These are phyloP conservation scores for Nomada ruficornis DNA, from an alignment of 2,888 invertebrate species.

Conservation along the genomic window DNA sequence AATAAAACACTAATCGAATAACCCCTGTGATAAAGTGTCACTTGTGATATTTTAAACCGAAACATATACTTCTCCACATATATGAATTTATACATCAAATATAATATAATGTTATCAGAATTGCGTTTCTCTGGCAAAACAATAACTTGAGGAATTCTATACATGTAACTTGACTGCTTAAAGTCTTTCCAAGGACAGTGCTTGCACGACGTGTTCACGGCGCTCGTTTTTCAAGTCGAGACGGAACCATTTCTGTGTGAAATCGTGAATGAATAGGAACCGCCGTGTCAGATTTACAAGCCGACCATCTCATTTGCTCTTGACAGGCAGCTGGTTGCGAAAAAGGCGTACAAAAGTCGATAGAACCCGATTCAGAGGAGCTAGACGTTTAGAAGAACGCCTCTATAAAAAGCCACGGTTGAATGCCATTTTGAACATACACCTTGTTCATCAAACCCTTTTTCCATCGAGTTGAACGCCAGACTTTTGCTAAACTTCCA, in stretches of 20 bases:
- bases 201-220: constrained; percentile 16
- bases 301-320: constrained; percentile 62
- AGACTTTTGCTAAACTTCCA: constrained; percentile 19
- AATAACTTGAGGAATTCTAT: background rate
- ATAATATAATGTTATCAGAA: background rate
- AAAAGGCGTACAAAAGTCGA: constrained; percentile 58
- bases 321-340: constrained; percentile 51
- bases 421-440: constrained; percentile 64
- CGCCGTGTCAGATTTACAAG: constrained; percentile 57
- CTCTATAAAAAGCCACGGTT: constrained; percentile 57
- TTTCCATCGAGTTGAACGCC: constrained; percentile 15
- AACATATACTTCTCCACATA: too few species aligned
- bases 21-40: too few species aligned
- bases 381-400: constrained; percentile 66
- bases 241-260: constrained; percentile 61
- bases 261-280: constrained; percentile 66
- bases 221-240: constrained; percentile 43
- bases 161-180: constrained; percentile 20
- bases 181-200: constrained; percentile 30
- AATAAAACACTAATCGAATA: too few species aligned
- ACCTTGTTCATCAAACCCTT: constrained; percentile 53
- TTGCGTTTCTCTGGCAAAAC: background rate
- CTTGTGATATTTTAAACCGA: too few species aligned
- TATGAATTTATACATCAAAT: background rate
- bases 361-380: constrained; percentile 47